Conservation (phyloP, 2,888 invertebrate species). For the Phyto melanocephala region DNA sequence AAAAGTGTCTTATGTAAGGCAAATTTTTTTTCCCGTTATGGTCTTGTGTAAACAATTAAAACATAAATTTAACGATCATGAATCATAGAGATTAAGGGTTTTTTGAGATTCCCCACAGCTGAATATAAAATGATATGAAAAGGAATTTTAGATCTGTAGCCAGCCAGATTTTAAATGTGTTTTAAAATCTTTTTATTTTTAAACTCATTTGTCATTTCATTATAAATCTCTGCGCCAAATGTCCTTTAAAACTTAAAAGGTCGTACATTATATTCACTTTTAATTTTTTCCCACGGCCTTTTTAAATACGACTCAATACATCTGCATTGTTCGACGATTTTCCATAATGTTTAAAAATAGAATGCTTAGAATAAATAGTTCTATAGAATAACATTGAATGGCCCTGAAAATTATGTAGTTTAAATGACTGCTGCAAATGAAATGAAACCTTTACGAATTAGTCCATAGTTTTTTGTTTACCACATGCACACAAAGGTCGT, state of each 20-base stretch:
- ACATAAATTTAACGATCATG: too few relatives aligned
- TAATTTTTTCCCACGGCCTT: background rate
- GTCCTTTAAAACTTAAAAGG: background rate
- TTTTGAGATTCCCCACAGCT: too few relatives aligned
- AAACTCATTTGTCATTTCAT: background rate
- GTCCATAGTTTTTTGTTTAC: conserved; percentile 18
- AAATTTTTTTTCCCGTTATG: too few relatives aligned
- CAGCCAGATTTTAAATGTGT: too few relatives aligned
- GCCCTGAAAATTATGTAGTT: conserved; percentile 29
- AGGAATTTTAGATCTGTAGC: too few relatives aligned
- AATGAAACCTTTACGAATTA: conserved; percentile 17
- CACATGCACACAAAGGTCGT: background rate
- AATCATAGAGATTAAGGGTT: too few relatives aligned
- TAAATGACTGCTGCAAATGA: background rate
- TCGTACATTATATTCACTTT: background rate
- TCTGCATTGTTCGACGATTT: background rate
- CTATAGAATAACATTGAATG: conserved; percentile 38
- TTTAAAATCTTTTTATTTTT: too few relatives aligned
- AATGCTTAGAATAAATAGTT: too few relatives aligned
- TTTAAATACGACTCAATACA: background rate
- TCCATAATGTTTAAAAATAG: conserved; percentile 3
- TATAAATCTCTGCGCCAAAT: background rate
- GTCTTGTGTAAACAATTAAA: too few relatives aligned
- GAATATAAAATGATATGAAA: too few relatives aligned
- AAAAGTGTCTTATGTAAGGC: too few relatives aligned